A percentile compares a stretch with the other conserved stretches of the same genome.
Evolutionary conservation across 2,797 vertebrate species (phyloP).

Genomic region (Anguilla obscura): DNA sequence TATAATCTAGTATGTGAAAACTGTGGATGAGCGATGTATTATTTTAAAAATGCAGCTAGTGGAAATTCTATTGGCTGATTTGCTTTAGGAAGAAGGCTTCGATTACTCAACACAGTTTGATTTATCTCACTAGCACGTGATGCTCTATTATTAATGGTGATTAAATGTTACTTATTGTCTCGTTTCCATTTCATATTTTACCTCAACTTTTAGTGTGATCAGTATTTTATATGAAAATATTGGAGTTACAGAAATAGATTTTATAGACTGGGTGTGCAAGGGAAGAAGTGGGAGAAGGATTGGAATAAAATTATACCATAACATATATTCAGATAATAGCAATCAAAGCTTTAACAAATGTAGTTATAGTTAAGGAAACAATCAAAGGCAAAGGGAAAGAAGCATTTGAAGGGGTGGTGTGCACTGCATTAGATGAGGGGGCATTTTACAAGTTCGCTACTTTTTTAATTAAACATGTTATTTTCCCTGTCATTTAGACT

Average conservation of each 20-base stretch:
- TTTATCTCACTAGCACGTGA: not conserved
- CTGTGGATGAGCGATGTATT: too few species aligned
- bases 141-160: not conserved
- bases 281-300: not conserved
- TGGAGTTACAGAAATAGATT: not conserved
- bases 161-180: not conserved
- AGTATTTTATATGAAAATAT: not conserved
- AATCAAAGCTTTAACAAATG: not conserved
- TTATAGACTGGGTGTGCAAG: not conserved
- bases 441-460: not conserved
- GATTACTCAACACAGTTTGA: constrained; percentile 15
- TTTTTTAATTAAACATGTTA: not conserved
- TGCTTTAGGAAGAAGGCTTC: not conserved
- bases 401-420: not conserved
- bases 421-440: not conserved
- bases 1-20: too few species aligned
- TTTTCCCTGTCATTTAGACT: constrained; percentile 11
- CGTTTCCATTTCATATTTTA: not conserved
- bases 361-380: not conserved
- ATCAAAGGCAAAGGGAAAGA: not conserved
- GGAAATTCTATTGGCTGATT: not conserved
- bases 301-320: not conserved
- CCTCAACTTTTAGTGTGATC: not conserved
- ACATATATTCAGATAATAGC: not conserved
- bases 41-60: not conserved